phyloP scores from a whole-genome alignment of 2,888 invertebrate genomes.

The Mythimna ferrago region DNA sequence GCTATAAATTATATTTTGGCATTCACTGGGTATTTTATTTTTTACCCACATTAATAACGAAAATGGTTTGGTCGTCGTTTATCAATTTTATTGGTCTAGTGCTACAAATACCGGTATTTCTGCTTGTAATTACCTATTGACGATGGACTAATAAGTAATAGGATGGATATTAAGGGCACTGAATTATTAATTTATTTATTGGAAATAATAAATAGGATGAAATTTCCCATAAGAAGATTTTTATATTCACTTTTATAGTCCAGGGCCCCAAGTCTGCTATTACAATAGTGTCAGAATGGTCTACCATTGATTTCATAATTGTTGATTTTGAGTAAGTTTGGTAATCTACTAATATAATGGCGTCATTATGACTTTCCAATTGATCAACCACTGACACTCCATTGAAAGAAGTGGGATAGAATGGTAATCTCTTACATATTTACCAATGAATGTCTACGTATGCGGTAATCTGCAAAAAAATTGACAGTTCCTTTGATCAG shows the following conservation, averaged over 20 bases:
- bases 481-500: too few relatives aligned
- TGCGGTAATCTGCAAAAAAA: too few relatives aligned
- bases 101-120: conserved; percentile 21
- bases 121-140: conserved; percentile 5
- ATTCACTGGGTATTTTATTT: conserved; percentile 55
- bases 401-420: too few relatives aligned
- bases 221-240: background rate
- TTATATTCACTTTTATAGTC: background rate
- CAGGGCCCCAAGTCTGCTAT: too few relatives aligned
- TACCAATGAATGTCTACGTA: too few relatives aligned
- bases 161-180: conserved; percentile 3
- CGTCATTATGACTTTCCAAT: too few relatives aligned
- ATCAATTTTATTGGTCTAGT: conserved; percentile 31
- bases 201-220: background rate
- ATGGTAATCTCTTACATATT: too few relatives aligned
- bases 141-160: background rate
- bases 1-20: conserved; percentile 59
- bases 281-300: too few relatives aligned
- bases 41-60: conserved; percentile 57
- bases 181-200: background rate
- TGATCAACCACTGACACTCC: too few relatives aligned
- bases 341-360: too few relatives aligned
- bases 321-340: too few relatives aligned
- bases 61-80: conserved; percentile 21
- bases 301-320: too few relatives aligned